Conservation (phyloP, 2,797 vertebrate species). For the Crenuchus spilurus region DNA sequence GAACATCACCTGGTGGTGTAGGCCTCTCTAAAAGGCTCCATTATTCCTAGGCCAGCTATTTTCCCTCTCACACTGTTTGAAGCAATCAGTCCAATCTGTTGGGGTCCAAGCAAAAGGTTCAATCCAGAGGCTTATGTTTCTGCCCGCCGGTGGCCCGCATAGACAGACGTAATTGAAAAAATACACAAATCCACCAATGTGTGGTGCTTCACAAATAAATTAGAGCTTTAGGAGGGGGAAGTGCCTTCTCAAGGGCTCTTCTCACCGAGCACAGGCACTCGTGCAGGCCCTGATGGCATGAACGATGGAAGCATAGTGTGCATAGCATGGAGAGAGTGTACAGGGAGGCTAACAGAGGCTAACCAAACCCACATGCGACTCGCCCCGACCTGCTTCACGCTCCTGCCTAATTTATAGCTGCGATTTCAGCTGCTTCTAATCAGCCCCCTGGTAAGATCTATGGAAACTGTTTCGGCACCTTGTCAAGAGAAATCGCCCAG, state of each 20-base stretch:
- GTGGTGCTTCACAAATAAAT: slow-evolving; percentile 60
- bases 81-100: slow-evolving; percentile 56
- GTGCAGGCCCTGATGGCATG: not conserved
- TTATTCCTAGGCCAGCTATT: slow-evolving; percentile 44
- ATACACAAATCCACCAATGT: slow-evolving; percentile 56
- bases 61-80: slow-evolving; percentile 28
- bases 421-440: slow-evolving; percentile 76
- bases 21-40: slow-evolving; percentile 42
- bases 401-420: slow-evolving; percentile 67
- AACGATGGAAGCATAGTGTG: slow-evolving; percentile 16
- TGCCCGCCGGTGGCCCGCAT: slow-evolving; percentile 46
- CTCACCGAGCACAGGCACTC: slow-evolving; percentile 7
- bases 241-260: slow-evolving; percentile 2
- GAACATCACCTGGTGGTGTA: slow-evolving; percentile 28
- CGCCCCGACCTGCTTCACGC: slow-evolving; percentile 57
- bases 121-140: slow-evolving; percentile 53
- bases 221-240: slow-evolving; percentile 40
- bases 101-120: slow-evolving; percentile 54
- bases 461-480: slow-evolving; percentile 74
- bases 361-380: slow-evolving; percentile 70
- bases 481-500: slow-evolving; percentile 71
- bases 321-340: slow-evolving; percentile 23
- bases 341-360: slow-evolving; percentile 52
- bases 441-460: slow-evolving; percentile 66
- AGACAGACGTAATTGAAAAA: slow-evolving; percentile 60